phyloP scores from a whole-genome alignment of 2,113 vertebrate genomes.

The Accipiter cooperii region DNA sequence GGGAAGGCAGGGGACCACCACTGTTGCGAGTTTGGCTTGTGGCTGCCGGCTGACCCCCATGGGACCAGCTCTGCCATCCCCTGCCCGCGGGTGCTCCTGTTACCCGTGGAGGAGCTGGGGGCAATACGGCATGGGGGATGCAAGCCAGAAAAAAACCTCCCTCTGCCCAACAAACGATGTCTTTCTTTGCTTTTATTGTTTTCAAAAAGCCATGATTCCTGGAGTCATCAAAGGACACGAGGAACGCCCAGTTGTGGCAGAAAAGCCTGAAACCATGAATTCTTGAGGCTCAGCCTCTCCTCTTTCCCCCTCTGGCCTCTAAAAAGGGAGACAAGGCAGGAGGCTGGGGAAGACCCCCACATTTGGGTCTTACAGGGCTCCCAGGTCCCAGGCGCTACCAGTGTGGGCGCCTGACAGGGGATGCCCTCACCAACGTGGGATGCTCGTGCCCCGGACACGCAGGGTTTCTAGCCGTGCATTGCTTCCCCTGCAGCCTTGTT shows the following conservation, averaged over 20 bases:
- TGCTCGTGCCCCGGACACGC: fast-evolving
- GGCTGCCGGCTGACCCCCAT: fast-evolving
- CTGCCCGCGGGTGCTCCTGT: not conserved
- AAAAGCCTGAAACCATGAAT: not conserved
- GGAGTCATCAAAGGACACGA: not conserved
- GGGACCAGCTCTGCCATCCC: not conserved
- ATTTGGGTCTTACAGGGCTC: not conserved
- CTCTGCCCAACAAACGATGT: not conserved
- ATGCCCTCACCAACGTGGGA: not conserved
- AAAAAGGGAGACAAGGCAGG: not conserved
- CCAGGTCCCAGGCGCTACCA: not conserved
- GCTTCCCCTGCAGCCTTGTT: fast-evolving
- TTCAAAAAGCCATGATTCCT: not conserved
- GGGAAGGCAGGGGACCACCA: not conserved
- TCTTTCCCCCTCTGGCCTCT: not conserved
- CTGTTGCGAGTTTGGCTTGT: fast-evolving
- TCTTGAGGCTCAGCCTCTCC: not conserved
- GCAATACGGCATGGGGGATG: fast-evolving
- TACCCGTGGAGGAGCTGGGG: not conserved
- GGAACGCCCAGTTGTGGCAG: not conserved
- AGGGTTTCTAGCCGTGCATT: not conserved
- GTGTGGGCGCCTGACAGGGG: not conserved
- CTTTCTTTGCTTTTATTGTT: not conserved
- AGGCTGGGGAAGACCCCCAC: not conserved
- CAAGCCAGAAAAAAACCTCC: not conserved